Percentiles rank a stretch among this genome's conserved stretches.
Evolutionary conservation across 2,888 invertebrate species (phyloP).

Genomic region (Drosophila neotestacea): DNA sequence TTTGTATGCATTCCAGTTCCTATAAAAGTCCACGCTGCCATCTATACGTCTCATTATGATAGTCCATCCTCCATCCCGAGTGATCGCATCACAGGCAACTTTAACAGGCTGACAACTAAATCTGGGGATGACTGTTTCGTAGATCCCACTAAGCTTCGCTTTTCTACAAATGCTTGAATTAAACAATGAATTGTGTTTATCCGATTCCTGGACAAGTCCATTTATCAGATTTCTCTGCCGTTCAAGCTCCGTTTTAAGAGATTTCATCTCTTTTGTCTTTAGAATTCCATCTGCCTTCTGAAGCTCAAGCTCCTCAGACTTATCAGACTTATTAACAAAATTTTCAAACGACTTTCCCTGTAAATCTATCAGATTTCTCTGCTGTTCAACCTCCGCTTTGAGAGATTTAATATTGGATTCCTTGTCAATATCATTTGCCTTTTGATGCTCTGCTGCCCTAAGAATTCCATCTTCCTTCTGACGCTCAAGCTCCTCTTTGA

Average conservation of each 20-base stretch:
- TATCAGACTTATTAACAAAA: too few species aligned
- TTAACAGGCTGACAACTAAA: slow-evolving; percentile 35
- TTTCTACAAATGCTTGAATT: background rate
- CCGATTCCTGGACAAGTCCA: too few species aligned
- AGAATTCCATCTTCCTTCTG: too few species aligned
- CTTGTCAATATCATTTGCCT: too few species aligned
- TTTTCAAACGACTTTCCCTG: too few species aligned
- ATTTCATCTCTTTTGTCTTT: too few species aligned
- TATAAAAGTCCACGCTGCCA: too few species aligned
- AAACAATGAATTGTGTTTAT: too few species aligned
- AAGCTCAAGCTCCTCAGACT: too few species aligned
- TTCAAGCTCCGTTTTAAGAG: background rate
- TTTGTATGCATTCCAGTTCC: slow-evolving; percentile 19
- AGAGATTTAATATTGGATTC: background rate
- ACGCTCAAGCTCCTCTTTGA: background rate
- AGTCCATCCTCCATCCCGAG: slow-evolving; percentile 48
- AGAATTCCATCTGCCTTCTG: too few species aligned
- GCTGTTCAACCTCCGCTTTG: background rate
- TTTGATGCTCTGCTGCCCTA: too few species aligned
- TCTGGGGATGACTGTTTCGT: slow-evolving; percentile 31
- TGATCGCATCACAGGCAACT: slow-evolving; percentile 41
- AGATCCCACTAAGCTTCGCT: slow-evolving; percentile 20
- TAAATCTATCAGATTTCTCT: background rate
- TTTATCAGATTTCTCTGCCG: too few species aligned
- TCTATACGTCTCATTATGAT: background rate